These are phyloP conservation scores for Chlamydotis undulata DNA, from an alignment of 2,113 vertebrate genomes.

Conservation along the genomic window DNA sequence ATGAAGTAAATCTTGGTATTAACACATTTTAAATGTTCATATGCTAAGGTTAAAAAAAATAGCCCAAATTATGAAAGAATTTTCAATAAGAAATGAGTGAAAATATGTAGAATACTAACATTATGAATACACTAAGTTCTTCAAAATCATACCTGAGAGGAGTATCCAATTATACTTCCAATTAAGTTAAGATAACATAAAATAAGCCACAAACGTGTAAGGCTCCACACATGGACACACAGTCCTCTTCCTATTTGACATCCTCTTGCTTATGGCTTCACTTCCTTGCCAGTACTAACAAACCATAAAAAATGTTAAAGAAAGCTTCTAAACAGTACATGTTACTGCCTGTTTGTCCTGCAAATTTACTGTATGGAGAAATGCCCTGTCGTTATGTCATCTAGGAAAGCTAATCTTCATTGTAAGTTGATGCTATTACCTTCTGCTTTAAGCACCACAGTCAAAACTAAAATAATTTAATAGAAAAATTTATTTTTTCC, in stretches of 20 bases:
- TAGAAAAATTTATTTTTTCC: neutral
- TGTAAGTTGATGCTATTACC: neutral
- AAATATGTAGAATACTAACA: neutral
- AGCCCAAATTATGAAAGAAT: neutral
- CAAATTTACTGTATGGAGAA: neutral
- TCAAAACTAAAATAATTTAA: neutral
- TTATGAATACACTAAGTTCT: neutral
- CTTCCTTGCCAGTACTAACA: neutral
- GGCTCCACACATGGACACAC: neutral
- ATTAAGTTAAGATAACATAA: neutral
- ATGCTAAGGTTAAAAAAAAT: neutral
- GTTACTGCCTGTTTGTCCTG: neutral
- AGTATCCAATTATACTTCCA: neutral
- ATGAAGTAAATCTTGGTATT: neutral
- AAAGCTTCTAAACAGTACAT: neutral
- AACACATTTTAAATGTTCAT: neutral
- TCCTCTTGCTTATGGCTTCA: neutral
- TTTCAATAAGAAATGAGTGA: neutral
- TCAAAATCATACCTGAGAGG: neutral
- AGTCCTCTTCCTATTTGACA: neutral
- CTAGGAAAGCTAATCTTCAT: neutral
- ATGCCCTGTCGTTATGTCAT: neutral
- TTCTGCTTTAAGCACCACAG: neutral
- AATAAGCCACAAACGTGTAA: neutral
- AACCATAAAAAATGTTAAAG: neutral